Conservation (phyloP, 2,888 invertebrate species). For the Andrena dorsata region DNA sequence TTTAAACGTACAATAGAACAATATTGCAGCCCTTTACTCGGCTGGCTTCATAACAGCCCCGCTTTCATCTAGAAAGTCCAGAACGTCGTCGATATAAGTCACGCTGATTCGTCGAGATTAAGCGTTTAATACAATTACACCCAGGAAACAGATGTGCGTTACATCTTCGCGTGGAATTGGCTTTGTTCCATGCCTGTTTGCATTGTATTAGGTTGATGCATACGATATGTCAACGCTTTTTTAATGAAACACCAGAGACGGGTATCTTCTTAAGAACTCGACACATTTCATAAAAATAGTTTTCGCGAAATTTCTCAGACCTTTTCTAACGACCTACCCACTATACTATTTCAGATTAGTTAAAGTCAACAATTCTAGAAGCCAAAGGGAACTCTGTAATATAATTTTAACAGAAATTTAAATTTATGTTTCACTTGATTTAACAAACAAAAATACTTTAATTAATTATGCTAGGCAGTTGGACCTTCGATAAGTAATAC, state of each 20-base stretch:
- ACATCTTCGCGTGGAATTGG: not conserved
- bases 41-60: conserved; percentile 65
- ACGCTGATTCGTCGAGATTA: conserved; percentile 57
- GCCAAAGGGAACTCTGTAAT: not conserved
- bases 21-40: conserved; percentile 69
- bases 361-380: not conserved
- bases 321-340: not conserved
- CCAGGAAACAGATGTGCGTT: conserved; percentile 21
- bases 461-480: no score
- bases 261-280: not conserved
- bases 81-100: conserved; percentile 65
- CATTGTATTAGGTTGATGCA: not conserved
- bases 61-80: conserved; percentile 57
- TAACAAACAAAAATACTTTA: no score
- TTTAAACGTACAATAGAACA: conserved; percentile 67
- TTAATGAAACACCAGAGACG: not conserved
- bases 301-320: not conserved
- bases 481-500: no score
- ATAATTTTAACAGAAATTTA: no score
- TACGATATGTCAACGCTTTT: not conserved
- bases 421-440: no score
- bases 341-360: not conserved
- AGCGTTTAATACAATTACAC: conserved; percentile 53
- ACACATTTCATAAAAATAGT: not conserved
- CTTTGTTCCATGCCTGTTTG: not conserved